Evolutionary conservation across 2,888 invertebrate genomes (phyloP), one percentile per base, ranked within the genome.

Genomic region (Polymixis lichenea): DNA sequence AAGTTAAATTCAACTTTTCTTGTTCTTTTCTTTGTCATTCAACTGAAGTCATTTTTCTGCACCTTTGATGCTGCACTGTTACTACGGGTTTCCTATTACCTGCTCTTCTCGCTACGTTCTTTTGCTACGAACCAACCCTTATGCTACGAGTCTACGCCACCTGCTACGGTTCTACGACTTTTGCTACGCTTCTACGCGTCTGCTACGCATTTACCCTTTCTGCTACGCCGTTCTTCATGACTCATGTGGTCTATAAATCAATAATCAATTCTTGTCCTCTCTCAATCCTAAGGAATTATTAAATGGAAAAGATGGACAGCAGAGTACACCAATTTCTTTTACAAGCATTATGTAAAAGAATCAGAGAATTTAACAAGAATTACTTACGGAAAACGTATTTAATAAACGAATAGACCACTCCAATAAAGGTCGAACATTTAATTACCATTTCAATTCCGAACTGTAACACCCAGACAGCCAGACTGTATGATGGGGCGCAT

Each of bases 401-500:
- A 17, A 17, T 22, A 32, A 51, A 66, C 60, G 3, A 25, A n/a
- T n/a, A 28, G 17, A 43, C 13, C 6, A 28, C 22, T 19, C 53
- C 51, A 38, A 72, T 72, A 72, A 55, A 60, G 13, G 53, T 53
- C 17, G 28, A 67, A 49, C 25, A 56, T 74, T 77, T 76, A 56
- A 79, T 80, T 72, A 65, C 49, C 38, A 75, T 75, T 80, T 64
- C 78, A 78, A 83, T 87, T 77, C 62, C 55, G 8, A 25, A 61
- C 66, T 67, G 80, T 80, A 71, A 51, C 68, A 77, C 56, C 75
- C 77, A 65, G 65, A 46, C 68, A 77, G 53, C 75, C 77, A 65
- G 65, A 46, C 75, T 77, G 72, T 60, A 19, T 69, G 77, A 72
- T 58, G 56, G 68, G 71, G 61, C 68, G 62, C 72, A 60, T 80